Percentiles rank a stretch among this genome's conserved stretches.
phyloP scores from a whole-genome alignment of 2,888 invertebrate genomes.

The Phaonia tiefii region DNA sequence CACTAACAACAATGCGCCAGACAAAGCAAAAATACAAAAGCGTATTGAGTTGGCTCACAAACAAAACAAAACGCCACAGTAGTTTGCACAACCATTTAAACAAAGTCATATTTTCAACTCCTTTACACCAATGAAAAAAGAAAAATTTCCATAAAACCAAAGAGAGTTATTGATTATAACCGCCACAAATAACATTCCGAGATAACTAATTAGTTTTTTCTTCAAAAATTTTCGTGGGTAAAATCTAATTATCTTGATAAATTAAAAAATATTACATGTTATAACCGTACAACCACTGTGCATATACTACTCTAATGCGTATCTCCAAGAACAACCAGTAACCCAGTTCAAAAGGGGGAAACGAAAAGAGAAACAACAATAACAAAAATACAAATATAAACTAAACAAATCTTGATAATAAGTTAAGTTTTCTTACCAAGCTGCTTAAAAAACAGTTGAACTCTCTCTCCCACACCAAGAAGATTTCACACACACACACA shows the following conservation, averaged over 20 bases:
- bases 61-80: no score
- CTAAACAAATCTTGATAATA: constrained; percentile 61
- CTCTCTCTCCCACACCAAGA: background rate
- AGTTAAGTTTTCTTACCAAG: constrained; percentile 42
- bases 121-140: no score
- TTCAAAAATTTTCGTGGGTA: no score
- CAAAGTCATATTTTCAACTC: no score
- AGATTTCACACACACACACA: background rate
- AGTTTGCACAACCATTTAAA: no score
- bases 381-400: constrained; percentile 26
- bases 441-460: constrained; percentile 30
- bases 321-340: background rate
- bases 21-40: background rate
- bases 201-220: no score
- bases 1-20: background rate
- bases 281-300: no score
- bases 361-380: background rate
- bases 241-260: no score
- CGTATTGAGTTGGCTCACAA: background rate
- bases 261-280: no score
- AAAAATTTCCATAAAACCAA: no score
- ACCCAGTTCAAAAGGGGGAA: background rate
- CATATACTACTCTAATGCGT: constrained; percentile 15
- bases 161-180: no score
- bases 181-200: no score